Conservation (phyloP, 2,888 invertebrate species). For the Aricia artaxerxes region DNA sequence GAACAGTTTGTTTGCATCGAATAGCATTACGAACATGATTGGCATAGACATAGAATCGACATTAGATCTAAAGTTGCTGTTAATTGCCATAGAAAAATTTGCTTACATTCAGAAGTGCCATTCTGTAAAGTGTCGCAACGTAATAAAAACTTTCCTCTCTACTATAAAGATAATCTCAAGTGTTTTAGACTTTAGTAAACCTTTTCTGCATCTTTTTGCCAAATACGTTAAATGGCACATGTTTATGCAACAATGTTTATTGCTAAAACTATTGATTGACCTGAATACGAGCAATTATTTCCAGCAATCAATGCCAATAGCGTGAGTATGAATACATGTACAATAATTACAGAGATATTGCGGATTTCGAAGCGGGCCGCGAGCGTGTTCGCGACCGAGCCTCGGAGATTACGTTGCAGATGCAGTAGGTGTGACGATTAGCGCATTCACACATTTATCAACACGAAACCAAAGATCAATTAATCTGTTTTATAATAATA, state of each 20-base stretch:
- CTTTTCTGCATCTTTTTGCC: neutral
- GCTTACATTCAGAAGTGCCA: too few species aligned
- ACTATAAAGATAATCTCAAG: neutral
- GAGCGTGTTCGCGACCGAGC: neutral
- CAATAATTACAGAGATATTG: conserved; percentile 10
- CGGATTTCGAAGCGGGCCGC: neutral
- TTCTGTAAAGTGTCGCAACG: too few species aligned
- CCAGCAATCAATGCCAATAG: neutral
- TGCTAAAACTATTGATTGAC: conserved; percentile 18
- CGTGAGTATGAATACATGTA: conserved; percentile 14
- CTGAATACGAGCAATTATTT: conserved; percentile 11
- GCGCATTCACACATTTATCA: conserved; percentile 15
- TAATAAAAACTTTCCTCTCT: neutral
- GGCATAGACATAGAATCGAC: too few species aligned
- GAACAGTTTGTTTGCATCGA: neutral
- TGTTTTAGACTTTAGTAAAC: neutral
- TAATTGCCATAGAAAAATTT: too few species aligned
- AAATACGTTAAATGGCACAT: neutral
- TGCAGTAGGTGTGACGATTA: conserved; percentile 23
- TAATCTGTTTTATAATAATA: too few species aligned
- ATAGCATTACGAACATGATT: neutral
- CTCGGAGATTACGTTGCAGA: neutral
- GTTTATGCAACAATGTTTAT: conserved; percentile 15
- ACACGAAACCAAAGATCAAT: neutral
- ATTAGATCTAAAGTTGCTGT: too few species aligned